Evolutionary conservation across 2,113 vertebrate genomes (phyloP).

Genomic region (Xerus inauris): DNA sequence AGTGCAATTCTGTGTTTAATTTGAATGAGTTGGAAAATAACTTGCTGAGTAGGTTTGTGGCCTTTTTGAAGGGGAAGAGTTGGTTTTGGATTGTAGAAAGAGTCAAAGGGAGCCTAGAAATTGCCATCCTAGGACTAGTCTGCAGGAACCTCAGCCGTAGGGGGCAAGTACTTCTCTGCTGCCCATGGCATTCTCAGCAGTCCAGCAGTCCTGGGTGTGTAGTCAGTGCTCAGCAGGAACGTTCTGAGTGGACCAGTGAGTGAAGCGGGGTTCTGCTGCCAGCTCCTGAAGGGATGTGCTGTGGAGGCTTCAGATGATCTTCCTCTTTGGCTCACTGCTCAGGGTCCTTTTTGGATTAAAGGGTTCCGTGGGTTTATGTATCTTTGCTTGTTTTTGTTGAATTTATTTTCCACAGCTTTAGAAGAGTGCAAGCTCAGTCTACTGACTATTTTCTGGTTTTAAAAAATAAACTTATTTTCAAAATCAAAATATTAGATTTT

Average conservation of each 20-base stretch:
- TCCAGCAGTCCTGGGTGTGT: neutral
- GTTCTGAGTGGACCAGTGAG: neutral
- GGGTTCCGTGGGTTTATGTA: neutral
- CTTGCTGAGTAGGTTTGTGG: neutral
- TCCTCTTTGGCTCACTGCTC: neutral
- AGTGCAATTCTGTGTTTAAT: neutral
- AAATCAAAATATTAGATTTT: slow-evolving; percentile 26
- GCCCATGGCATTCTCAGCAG: no score
- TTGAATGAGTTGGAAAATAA: neutral
- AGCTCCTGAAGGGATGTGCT: neutral
- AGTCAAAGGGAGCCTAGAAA: neutral
- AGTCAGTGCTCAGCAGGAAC: neutral
- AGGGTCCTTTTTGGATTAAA: neutral
- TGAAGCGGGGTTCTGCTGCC: neutral
- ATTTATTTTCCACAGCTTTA: neutral
- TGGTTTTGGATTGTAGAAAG: neutral
- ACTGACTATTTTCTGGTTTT: neutral
- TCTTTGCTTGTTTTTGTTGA: slow-evolving; percentile 22
- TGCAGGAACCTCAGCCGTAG: neutral
- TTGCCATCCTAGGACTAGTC: neutral
- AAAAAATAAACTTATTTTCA: slow-evolving; percentile 27
- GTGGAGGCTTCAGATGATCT: neutral
- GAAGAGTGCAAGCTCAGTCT: neutral
- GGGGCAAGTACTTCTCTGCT: neutral
- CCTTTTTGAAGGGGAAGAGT: neutral